Evolutionary conservation across 2,888 invertebrate genomes (phyloP), one percentile per base, ranked within the genome.

Genomic region (Andrena minutula): DNA sequence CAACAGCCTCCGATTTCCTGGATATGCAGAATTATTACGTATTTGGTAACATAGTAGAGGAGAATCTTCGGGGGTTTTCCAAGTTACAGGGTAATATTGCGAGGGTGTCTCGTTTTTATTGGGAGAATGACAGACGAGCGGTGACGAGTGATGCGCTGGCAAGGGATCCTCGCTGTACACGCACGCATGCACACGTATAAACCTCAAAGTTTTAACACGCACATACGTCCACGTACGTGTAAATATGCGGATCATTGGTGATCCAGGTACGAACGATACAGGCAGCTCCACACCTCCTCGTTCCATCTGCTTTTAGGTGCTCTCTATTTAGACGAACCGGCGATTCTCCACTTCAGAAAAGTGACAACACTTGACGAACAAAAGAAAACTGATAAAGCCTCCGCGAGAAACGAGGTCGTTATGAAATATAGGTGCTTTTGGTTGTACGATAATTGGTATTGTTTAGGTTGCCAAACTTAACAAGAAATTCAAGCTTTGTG

Each of bases 201-300:
- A 35, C 20, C 35, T 70, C 41, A 63, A 64, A 77, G 69, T 66
- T 71, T 56, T 53, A 26, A 47, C 70, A 82, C 71, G 74, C 83
- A 78, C 74, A 83, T 76, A 82, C 77, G 83, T 78, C 74, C 83
- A 83, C 47, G 74, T 77, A 82, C 61, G 80, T 75, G 73, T 70
- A 85, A 78, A 75, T 66, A 78, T 75, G 64, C 69, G 63, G 71
- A 73, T 82, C 73, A 26, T 73, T 72, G 58, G 61, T 30, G 73
- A 83, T 86, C 69, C 72, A 63, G 53, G 58, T 68, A 65, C 68
- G 73, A 76, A 77, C 61, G 58, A 78, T 75, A 75, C 70, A 74
- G 49, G 23, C 64, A 71, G 74, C 66, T 66, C 70, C 53, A 47
- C 70, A 73, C 41, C 65, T 69, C 35, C 49, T 66, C 49, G 49